These are phyloP conservation scores for Sepiola atlantica DNA, from an alignment of 2,888 invertebrate genomes.

Conservation along the genomic window DNA sequence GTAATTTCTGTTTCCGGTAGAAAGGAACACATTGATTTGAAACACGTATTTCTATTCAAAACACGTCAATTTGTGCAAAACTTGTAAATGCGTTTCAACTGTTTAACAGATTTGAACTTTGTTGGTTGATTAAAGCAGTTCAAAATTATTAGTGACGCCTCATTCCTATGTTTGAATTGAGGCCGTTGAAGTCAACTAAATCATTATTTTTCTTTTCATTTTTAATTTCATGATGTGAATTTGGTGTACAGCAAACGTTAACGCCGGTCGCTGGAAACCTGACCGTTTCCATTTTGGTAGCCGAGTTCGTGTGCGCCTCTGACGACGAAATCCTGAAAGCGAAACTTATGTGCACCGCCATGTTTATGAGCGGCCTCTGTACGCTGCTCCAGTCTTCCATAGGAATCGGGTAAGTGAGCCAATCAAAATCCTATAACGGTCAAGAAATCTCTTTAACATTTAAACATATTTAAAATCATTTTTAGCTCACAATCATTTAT, in stretches of 20 bases:
- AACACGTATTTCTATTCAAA: too few relatives aligned
- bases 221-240: neutral
- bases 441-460: too few relatives aligned
- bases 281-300: conserved; percentile 54
- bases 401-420: conserved; percentile 46
- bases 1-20: too few relatives aligned
- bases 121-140: too few relatives aligned
- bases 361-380: conserved; percentile 57
- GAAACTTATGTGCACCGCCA: conserved; percentile 53
- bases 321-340: conserved; percentile 53
- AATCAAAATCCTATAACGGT: neutral
- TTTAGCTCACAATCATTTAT: too few relatives aligned
- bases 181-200: neutral
- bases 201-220: neutral
- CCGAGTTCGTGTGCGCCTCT: conserved; percentile 55
- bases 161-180: too few relatives aligned
- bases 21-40: too few relatives aligned
- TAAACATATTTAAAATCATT: too few relatives aligned
- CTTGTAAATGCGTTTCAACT: too few relatives aligned
- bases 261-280: conserved; percentile 51
- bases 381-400: conserved; percentile 53
- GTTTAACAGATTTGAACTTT: too few relatives aligned
- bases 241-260: conserved; percentile 52
- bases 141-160: too few relatives aligned
- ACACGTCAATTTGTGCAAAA: too few relatives aligned